A percentile compares a stretch with the other conserved stretches of the same genome.
These are phyloP conservation scores for Ypsolopha sequella DNA, from an alignment of 2,888 invertebrate genomes.

Conservation along the genomic window DNA sequence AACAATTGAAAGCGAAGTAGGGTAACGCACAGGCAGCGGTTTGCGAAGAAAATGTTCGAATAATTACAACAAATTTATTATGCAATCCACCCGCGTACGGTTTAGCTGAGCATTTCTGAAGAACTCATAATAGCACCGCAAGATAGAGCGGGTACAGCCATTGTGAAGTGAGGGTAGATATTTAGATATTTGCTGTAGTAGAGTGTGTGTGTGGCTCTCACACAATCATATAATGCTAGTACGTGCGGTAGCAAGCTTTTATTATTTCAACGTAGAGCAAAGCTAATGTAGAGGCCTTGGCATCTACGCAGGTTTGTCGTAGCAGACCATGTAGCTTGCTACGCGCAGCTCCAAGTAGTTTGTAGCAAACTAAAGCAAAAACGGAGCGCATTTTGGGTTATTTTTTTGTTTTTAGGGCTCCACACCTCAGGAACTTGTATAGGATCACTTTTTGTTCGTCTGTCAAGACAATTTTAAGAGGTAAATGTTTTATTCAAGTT, in stretches of 20 bases:
- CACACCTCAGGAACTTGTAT: no score
- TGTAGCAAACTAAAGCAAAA: no score
- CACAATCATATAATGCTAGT: neutral
- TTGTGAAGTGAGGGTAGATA: neutral
- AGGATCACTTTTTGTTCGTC: no score
- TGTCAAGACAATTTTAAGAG: no score
- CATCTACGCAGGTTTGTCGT: no score
- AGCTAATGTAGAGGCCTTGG: no score
- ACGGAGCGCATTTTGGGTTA: no score
- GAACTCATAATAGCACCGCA: constrained; percentile 10
- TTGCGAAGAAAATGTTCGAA: constrained; percentile 36
- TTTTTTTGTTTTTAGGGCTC: no score
- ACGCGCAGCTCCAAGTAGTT: no score
- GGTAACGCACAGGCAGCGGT: constrained; percentile 21
- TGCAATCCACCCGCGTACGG: constrained; percentile 39
- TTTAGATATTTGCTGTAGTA: neutral
- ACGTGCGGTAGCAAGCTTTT: neutral
- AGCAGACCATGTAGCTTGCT: no score
- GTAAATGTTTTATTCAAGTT: no score
- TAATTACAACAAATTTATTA: constrained; percentile 58
- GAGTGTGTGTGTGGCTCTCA: neutral
- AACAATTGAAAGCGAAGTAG: constrained; percentile 29
- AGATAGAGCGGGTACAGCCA: neutral
- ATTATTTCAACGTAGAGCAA: neutral
- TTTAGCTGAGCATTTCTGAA: constrained; percentile 35